phyloP scores from a whole-genome alignment of 2,797 vertebrate species.

The Alectoris magna region DNA sequence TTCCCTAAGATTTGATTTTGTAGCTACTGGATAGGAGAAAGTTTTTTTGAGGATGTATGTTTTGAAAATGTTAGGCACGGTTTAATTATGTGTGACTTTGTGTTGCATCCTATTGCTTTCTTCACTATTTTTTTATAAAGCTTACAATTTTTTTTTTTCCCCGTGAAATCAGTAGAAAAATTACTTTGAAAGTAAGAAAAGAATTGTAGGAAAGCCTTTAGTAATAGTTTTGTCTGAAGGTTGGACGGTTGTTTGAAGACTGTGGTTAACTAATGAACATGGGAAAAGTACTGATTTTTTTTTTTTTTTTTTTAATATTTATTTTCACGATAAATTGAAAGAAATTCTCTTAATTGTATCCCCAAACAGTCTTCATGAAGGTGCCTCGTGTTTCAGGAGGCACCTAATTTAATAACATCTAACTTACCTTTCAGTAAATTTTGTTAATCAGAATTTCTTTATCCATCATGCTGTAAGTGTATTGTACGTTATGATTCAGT shows the following conservation, averaged over 20 bases:
- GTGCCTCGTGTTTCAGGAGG: background rate
- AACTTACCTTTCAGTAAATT: background rate
- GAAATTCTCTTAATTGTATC: background rate
- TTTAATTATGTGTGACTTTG: background rate
- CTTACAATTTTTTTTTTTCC: background rate
- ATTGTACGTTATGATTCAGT: background rate
- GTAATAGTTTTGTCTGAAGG: background rate
- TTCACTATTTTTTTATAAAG: background rate
- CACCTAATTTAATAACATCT: background rate
- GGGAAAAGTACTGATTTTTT: background rate
- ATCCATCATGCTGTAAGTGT: background rate
- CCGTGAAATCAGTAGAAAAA: background rate
- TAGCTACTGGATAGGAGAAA: background rate
- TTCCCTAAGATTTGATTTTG: background rate
- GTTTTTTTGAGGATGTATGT: background rate
- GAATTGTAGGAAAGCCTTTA: background rate
- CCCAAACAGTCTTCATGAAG: accelerated
- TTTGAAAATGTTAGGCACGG: background rate
- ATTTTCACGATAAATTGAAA: background rate
- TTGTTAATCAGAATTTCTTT: background rate
- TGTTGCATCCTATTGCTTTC: background rate
- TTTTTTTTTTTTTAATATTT: too few species aligned
- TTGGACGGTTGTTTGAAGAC: background rate
- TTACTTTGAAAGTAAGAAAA: background rate
- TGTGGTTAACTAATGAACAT: background rate